Base-by-base conservation (phyloP, 2,797 vertebrate genomes). In the Corythornis leucogaster region DNA sequence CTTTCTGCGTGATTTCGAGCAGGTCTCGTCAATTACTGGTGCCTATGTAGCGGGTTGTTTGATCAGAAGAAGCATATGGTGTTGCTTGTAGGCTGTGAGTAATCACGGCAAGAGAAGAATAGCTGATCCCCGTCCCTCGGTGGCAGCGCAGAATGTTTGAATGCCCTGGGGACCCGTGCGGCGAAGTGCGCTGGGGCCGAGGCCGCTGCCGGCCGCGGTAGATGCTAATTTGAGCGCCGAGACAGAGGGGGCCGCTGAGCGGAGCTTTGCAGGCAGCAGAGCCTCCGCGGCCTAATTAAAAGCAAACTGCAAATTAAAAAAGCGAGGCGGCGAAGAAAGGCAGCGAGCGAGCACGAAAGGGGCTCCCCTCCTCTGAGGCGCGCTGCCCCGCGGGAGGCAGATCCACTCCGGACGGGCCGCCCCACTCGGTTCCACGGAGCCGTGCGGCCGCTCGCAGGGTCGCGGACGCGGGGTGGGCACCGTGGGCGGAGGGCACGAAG, bases 31-130 rank as follows among this genome's bases (percentile, higher is more conserved):
- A 98, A 98, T 99, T 99, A 99, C 97, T 92, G 85, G 92, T 93
- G 97, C 97, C 98, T 87, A 93, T 96, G 97, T 96, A 91, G 96
- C 97, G 97, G 95, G 93, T 94, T 96, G 98, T 97, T 97, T 98
- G 98, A 98, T 98, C 98, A 98, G 98, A 97, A 96, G 96, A 93
- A 97, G 97, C 98, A 98, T 98, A 98, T 98, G 98, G 98, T 97
- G 96, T 71, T 91, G 95, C 98, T 97, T 95, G 97, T 96, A 95
- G 95, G 94, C 96, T 95, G 95, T 69, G 91, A 95, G 95, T 92
- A 96, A 97, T 96, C 94, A 96, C 19, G 66, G 96, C 85, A 79
- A 92, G 92, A 92, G 89, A 81, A 97, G 97, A 97, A 96, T 88
- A 95, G 97, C 87, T 62, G 94, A 84, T 78, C 93, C 78, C 42